A percentile compares a stretch with the other conserved stretches of the same genome.
phyloP scores from a whole-genome alignment of 2,797 vertebrate species.

The Orestias chungarensis region DNA sequence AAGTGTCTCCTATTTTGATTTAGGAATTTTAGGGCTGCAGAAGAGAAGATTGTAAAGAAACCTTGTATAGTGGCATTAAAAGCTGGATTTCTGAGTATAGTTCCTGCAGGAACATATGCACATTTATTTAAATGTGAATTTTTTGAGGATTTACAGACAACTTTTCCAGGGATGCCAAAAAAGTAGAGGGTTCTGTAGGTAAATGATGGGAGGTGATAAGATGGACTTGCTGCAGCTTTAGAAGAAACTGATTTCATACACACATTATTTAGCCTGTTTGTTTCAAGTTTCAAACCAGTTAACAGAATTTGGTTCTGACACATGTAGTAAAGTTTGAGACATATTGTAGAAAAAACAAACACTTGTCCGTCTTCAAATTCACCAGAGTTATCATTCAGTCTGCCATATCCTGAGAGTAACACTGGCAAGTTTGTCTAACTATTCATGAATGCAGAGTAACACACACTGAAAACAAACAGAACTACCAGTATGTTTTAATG shows the following conservation, averaged over 20 bases:
- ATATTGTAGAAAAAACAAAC: conserved; percentile 35
- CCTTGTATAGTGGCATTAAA: too few species aligned
- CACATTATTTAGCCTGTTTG: conserved; percentile 3
- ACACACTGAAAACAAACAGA: conserved; percentile 55
- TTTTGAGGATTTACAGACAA: neutral
- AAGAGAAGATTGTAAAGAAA: too few species aligned
- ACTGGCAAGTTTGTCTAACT: conserved; percentile 69
- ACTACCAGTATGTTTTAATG: conserved; percentile 58
- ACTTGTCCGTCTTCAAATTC: conserved; percentile 35
- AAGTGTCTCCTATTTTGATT: too few species aligned
- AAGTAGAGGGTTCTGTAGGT: neutral
- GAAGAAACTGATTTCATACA: neutral
- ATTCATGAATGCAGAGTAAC: conserved; percentile 58
- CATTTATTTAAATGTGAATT: neutral
- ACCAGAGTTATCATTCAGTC: conserved; percentile 28
- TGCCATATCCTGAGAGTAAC: conserved; percentile 61
- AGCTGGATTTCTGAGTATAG: too few species aligned
- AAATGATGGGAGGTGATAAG: neutral
- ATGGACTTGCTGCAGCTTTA: neutral
- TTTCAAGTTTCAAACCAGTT: conserved; percentile 16
- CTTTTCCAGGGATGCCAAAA: neutral
- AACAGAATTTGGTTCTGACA: conserved; percentile 25
- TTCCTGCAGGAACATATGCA: neutral
- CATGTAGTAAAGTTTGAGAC: conserved; percentile 23
- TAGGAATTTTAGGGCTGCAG: too few species aligned